Conservation (phyloP, 1,140 invertebrate species). For the Aphelinus atriplicis region DNA sequence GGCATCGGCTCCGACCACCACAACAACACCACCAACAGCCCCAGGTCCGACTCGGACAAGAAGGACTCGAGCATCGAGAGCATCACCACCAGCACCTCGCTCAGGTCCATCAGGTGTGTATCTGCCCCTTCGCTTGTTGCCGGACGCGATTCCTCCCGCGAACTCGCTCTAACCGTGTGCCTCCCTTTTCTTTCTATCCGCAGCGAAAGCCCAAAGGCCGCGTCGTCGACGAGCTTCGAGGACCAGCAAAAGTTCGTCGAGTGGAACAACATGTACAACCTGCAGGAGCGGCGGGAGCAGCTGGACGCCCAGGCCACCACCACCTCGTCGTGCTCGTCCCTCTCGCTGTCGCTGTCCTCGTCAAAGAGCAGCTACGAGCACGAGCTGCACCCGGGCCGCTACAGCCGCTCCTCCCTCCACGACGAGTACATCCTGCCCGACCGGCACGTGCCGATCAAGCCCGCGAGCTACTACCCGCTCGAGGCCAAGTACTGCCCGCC, state of each 20-base stretch:
- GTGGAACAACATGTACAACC: conserved; percentile 63
- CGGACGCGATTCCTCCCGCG: too few species aligned
- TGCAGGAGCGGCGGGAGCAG: conserved; percentile 48
- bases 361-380: conserved; percentile 34
- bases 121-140: too few species aligned
- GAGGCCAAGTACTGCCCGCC: conserved; percentile 39
- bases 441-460: conserved; percentile 36
- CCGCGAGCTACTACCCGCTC: neutral
- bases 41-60: conserved; percentile 58
- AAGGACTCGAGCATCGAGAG: conserved; percentile 64
- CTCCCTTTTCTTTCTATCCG: neutral
- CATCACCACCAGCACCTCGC: conserved; percentile 44
- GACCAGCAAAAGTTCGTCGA: conserved; percentile 64
- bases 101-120: conserved; percentile 28
- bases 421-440: conserved; percentile 59
- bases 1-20: neutral
- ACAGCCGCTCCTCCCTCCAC: conserved; percentile 45
- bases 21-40: conserved; percentile 41
- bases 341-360: conserved; percentile 8
- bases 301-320: conserved; percentile 38
- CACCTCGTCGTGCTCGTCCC: conserved; percentile 1
- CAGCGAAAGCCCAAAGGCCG: conserved; percentile 54
- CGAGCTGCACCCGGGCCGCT: conserved; percentile 21
- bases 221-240: conserved; percentile 58
- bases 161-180: too few species aligned